phyloP scores from a whole-genome alignment of 2,113 vertebrate species.

The cattle (Bos taurus) region ARS-UCD2.0 NC_037351.1:3539501-3540000 shows the following conservation, averaged over 20 bases:
- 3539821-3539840: rapidly evolving
- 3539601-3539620: neutral
- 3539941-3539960: slow-evolving; percentile 70
- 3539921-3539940: slow-evolving; percentile 78
- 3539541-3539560: neutral
- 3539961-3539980: slow-evolving; percentile 82
- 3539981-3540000: slow-evolving; percentile 81
- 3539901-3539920: slow-evolving; percentile 60
- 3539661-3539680: neutral
- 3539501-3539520: neutral
- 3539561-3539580: neutral
- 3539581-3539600: neutral
- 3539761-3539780: rapidly evolving
- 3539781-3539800: neutral
- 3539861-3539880: neutral
- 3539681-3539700: rapidly evolving
- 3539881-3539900: slow-evolving; percentile 27
- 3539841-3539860: neutral
- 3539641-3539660: rapidly evolving
- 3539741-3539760: neutral
- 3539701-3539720: neutral
- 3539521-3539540: rapidly evolving
- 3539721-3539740: neutral
- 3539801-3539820: rapidly evolving
- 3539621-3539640: rapidly evolving